These are phyloP conservation scores for Anoplolepis gracilipes DNA, from an alignment of 1,140 invertebrate genomes.

Conservation along the genomic window DNA sequence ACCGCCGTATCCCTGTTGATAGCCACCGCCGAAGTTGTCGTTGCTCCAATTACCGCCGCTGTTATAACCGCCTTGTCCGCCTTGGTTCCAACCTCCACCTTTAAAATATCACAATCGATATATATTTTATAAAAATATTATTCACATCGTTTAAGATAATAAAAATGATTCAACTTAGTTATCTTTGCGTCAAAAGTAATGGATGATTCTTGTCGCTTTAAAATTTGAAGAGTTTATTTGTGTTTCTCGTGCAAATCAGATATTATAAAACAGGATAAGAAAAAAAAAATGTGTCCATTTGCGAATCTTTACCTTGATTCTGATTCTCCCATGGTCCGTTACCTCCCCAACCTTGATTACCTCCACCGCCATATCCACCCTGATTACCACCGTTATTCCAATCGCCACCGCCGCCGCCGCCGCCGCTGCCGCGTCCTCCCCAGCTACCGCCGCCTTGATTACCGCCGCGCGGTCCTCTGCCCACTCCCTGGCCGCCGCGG, in stretches of 20 bases:
- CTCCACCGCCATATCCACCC: conserved; percentile 85
- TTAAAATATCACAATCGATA: neutral
- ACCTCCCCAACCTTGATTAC: conserved; percentile 83
- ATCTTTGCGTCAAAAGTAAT: neutral
- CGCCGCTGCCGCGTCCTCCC: conserved; percentile 80
- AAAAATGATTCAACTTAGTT: neutral
- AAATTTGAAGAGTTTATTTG: no score
- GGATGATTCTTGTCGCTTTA: no score
- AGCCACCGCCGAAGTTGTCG: conserved; percentile 90
- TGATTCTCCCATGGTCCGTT: conserved; percentile 85
- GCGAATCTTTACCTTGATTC: conserved; percentile 82
- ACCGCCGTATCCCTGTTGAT: conserved; percentile 91
- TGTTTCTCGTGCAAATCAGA: no score
- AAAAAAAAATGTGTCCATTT: conserved; percentile 39
- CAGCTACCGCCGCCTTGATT: conserved; percentile 80
- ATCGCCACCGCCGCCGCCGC: conserved; percentile 82
- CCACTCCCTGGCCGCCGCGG: conserved; percentile 82
- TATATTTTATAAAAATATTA: neutral
- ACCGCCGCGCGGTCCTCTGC: conserved; percentile 81
- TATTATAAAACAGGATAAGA: neutral
- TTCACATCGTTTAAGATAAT: neutral
- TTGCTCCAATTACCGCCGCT: conserved; percentile 87
- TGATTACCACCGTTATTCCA: conserved; percentile 86
- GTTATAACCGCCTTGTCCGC: conserved; percentile 87
- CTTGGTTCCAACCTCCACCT: conserved; percentile 83